These are phyloP conservation scores for Ascaphus truei DNA, from an alignment of 2,113 vertebrate genomes.

Conservation along the genomic window DNA sequence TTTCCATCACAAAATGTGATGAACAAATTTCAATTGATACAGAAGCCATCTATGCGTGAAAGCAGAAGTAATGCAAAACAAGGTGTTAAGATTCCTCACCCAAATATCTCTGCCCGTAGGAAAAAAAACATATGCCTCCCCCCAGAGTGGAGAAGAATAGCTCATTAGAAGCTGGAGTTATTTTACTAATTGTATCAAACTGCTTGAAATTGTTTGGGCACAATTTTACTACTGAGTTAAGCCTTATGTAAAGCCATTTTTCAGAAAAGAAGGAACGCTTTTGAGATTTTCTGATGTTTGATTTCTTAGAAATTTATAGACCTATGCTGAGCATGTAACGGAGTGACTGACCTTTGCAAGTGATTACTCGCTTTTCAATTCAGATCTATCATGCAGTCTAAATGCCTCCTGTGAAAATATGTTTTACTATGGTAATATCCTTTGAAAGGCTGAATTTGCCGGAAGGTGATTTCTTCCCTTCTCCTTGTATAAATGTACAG, in stretches of 20 bases:
- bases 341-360: slow-evolving; percentile 40
- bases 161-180: slow-evolving; percentile 18
- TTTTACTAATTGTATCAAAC: slow-evolving; percentile 34
- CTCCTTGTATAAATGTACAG: slow-evolving; percentile 39
- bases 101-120: background rate
- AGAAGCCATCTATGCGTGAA: slow-evolving; percentile 8
- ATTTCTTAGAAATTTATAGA: slow-evolving; percentile 41
- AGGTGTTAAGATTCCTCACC: background rate
- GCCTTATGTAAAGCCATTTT: slow-evolving; percentile 25
- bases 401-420: slow-evolving; percentile 51
- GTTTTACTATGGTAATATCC: slow-evolving; percentile 47
- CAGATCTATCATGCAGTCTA: slow-evolving; percentile 44
- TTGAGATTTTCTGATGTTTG: slow-evolving; percentile 29
- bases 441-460: slow-evolving; percentile 52
- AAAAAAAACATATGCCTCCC: background rate
- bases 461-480: slow-evolving; percentile 37
- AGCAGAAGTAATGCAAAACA: slow-evolving; percentile 5
- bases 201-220: slow-evolving; percentile 23
- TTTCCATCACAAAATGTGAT: slow-evolving; percentile 13
- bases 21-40: slow-evolving; percentile 22
- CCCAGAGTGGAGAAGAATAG: slow-evolving; percentile 16
- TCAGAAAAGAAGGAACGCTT: background rate
- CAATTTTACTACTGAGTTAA: slow-evolving; percentile 32
- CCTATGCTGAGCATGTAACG: slow-evolving; percentile 37
- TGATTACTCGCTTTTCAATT: slow-evolving; percentile 51